Conservation (phyloP, 1,140 invertebrate genomes). For the Globodera ellingtonae region DNA sequence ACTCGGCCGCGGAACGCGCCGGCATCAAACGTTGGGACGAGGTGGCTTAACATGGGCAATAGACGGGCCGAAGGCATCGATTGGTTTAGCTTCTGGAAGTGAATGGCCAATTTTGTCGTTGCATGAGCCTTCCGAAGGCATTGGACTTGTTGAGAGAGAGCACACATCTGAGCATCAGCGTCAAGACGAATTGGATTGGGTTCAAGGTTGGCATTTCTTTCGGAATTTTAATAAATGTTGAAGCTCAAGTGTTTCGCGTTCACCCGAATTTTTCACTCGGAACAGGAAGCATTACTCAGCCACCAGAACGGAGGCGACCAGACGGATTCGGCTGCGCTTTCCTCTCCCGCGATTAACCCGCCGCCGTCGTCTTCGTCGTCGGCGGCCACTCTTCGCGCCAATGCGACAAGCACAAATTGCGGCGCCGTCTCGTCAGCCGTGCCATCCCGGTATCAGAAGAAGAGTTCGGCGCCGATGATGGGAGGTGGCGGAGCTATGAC, state of each 20-base stretch:
- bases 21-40: constrained; percentile 95
- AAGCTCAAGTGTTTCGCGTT: too few species aligned
- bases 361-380: background rate
- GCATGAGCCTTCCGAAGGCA: constrained; percentile 83
- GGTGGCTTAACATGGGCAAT: constrained; percentile 58
- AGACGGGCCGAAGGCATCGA: background rate
- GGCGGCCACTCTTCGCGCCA: background rate
- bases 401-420: too few species aligned
- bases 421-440: background rate
- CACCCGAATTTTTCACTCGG: too few species aligned
- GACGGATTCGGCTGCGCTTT: background rate
- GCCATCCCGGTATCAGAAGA: constrained; percentile 48
- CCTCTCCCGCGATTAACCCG: background rate
- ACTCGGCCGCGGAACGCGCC: constrained; percentile 90
- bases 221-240: too few species aligned
- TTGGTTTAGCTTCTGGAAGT: constrained; percentile 79
- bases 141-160: constrained; percentile 87
- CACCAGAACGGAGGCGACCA: constrained; percentile 9
- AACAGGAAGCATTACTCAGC: constrained; percentile 29
- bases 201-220: constrained; percentile 51
- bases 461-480: constrained; percentile 27
- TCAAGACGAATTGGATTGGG: constrained; percentile 90
- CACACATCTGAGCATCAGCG: constrained; percentile 91
- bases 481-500: background rate
- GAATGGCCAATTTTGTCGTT: constrained; percentile 91